These are phyloP conservation scores for Amphibalanus amphitrite DNA, from an alignment of 1,140 invertebrate genomes.

Conservation along the genomic window DNA sequence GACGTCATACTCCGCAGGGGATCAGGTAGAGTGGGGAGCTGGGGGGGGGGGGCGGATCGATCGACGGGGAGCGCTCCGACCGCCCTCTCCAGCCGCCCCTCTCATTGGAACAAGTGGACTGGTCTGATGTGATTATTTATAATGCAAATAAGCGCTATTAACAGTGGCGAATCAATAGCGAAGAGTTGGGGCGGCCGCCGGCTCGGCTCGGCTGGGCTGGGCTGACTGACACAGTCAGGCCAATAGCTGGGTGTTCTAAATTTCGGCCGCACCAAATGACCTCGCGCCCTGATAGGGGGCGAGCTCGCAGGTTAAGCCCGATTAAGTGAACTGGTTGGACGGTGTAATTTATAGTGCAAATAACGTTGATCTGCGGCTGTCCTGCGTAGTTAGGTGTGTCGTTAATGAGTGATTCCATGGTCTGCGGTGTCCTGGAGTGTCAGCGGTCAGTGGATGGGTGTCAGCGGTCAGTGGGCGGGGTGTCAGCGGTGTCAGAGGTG, in stretches of 20 bases:
- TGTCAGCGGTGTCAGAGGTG: too few species aligned
- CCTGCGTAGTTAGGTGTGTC: too few species aligned
- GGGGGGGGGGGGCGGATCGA: not conserved
- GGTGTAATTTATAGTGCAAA: too few species aligned
- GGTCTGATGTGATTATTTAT: slow-evolving; percentile 1
- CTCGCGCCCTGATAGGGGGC: not conserved
- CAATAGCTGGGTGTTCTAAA: not conserved
- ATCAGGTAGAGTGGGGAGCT: not conserved
- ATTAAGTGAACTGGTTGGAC: not conserved
- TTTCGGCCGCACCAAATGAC: not conserved
- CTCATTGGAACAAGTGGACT: not conserved
- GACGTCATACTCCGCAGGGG: not conserved
- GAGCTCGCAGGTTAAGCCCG: not conserved
- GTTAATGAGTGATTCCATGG: too few species aligned
- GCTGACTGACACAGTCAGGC: not conserved
- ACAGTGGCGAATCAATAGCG: not conserved
- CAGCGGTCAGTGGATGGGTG: too few species aligned
- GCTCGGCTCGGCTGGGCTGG: not conserved
- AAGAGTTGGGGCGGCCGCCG: not conserved
- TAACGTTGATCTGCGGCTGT: too few species aligned
- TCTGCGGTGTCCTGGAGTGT: too few species aligned
- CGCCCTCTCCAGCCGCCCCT: not conserved
- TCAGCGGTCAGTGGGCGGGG: too few species aligned
- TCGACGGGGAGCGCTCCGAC: not conserved
- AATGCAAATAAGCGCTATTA: slow-evolving; percentile 2